These are phyloP conservation scores for Amazona vittata DNA, from an alignment of 2,113 vertebrate genomes.

Conservation along the genomic window DNA sequence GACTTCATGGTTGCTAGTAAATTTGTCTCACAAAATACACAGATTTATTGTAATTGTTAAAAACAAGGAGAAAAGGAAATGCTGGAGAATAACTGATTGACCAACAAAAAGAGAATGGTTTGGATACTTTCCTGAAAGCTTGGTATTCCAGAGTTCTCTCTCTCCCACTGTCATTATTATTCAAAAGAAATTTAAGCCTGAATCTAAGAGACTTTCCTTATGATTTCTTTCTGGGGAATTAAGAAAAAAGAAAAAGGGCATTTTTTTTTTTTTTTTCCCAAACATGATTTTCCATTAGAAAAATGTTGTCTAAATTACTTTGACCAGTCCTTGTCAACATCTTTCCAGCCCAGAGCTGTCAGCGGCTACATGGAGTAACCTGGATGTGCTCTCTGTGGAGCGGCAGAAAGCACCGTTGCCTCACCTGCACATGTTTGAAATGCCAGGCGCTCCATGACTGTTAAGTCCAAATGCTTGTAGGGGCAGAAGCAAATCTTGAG, in stretches of 20 bases:
- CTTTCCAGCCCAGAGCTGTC: not conserved
- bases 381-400: not conserved
- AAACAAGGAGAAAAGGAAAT: not conserved
- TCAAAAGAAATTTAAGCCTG: not conserved
- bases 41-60: not conserved
- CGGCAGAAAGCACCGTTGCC: fast-evolving
- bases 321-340: not conserved
- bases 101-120: not conserved
- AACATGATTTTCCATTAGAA: not conserved
- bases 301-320: not conserved
- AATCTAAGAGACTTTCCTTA: not conserved
- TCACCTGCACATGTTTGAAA: fast-evolving
- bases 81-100: not conserved
- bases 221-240: not conserved
- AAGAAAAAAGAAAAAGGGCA: not conserved
- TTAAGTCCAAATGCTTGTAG: not conserved
- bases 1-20: not conserved
- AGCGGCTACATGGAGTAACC: fast-evolving
- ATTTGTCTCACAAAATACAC: not conserved
- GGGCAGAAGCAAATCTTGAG: not conserved
- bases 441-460: fast-evolving
- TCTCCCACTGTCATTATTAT: not conserved
- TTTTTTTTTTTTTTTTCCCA: not conserved
- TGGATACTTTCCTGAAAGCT: not conserved
- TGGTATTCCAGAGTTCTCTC: not conserved